Conservation (phyloP, 2,113 vertebrate species). For the Penelope pileata region DNA sequence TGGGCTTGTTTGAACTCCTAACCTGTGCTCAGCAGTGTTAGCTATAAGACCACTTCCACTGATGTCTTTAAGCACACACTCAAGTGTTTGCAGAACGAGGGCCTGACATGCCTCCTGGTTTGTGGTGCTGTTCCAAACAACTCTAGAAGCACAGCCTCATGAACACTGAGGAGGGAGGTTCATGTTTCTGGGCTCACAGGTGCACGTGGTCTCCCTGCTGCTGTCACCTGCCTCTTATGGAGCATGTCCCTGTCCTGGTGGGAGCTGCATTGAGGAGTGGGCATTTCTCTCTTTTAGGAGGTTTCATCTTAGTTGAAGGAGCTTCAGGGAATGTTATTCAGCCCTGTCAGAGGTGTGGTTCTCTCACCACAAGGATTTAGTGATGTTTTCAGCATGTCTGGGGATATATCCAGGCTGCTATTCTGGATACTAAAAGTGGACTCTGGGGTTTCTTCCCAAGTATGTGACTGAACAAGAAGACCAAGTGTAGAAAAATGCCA, state of each 20-base stretch:
- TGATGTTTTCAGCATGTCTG: not conserved
- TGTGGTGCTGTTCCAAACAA: not conserved
- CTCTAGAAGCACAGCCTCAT: not conserved
- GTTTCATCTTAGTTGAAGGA: not conserved
- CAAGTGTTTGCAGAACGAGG: not conserved
- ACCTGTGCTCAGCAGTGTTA: not conserved
- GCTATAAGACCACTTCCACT: not conserved
- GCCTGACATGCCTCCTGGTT: accelerated
- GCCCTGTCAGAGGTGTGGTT: not conserved
- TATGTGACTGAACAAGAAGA: not conserved
- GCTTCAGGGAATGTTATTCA: not conserved
- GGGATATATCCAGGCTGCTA: not conserved
- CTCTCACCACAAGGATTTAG: not conserved
- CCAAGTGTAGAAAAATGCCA: not conserved
- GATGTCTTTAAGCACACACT: not conserved
- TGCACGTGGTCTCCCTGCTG: not conserved
- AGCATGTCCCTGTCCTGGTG: not conserved
- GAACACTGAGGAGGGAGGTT: not conserved
- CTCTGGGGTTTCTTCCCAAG: not conserved
- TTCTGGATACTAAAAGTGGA: not conserved
- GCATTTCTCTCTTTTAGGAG: not conserved
- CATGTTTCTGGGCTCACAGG: not conserved
- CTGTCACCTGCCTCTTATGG: not conserved
- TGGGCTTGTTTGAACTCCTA: not conserved
- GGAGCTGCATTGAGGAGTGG: not conserved